A percentile compares a stretch with the other conserved stretches of the same genome.
These are phyloP conservation scores for Chondrilla cf. caribensis DNA, from an alignment of 37 sponge, comb jelly and placozoan species.

Conservation along the genomic window DNA sequence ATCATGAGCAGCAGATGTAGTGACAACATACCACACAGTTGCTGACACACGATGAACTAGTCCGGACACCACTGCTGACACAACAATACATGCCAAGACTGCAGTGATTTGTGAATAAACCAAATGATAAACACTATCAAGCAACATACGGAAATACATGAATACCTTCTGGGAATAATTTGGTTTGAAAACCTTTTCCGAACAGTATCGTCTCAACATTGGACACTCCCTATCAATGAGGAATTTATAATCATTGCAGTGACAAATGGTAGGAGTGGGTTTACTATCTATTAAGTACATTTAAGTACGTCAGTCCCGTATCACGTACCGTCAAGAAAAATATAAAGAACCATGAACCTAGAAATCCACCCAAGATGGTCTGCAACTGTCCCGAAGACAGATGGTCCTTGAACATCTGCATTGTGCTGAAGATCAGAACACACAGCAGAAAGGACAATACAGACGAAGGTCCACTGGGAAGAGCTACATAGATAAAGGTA, in stretches of 20 bases:
- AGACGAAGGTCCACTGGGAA: conserved; percentile 56
- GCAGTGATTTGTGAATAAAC: background rate
- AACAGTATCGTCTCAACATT: conserved; percentile 47
- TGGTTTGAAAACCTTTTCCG: conserved; percentile 42
- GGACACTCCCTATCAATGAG: conserved; percentile 42
- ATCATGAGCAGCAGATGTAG: too few species aligned
- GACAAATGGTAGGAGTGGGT: too few species aligned
- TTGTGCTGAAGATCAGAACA: conserved; percentile 71
- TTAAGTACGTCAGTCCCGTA: too few species aligned
- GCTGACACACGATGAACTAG: conserved; percentile 81
- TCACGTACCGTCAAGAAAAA: conserved; percentile 74
- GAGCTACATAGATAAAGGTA: conserved; percentile 25
- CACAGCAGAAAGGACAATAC: conserved; percentile 55
- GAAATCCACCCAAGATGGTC: conserved; percentile 77
- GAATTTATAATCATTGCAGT: too few species aligned
- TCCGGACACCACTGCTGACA: conserved; percentile 58
- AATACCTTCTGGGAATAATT: conserved; percentile 76
- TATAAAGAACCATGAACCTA: conserved; percentile 79
- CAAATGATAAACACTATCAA: background rate
- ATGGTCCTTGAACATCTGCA: conserved; percentile 79
- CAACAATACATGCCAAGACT: conserved; percentile 50
- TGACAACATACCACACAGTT: conserved; percentile 68
- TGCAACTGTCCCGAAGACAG: conserved; percentile 49
- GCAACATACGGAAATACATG: background rate
- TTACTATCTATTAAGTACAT: too few species aligned